A percentile compares a stretch with the other conserved stretches of the same genome.
phyloP scores from a whole-genome alignment of 2,888 invertebrate species.

The Drosophila paracracens region DNA sequence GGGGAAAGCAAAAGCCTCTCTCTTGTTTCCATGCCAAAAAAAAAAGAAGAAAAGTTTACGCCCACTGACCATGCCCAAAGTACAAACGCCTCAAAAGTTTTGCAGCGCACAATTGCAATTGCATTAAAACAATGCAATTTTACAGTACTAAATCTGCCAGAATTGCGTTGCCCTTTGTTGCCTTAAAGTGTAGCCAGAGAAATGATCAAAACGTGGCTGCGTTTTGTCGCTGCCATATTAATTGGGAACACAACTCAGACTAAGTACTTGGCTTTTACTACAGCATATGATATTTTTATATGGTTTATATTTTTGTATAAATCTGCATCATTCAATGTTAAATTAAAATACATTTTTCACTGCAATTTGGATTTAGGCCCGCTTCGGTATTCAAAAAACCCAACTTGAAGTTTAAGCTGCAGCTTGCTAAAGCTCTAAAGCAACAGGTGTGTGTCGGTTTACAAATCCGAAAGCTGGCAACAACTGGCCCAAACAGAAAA shows the following conservation, averaged over 20 bases:
- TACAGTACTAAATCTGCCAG: slow-evolving; percentile 6
- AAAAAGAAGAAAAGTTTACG: slow-evolving; percentile 25
- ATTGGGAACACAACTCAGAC: not conserved
- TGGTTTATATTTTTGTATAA: no score
- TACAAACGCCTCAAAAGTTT: slow-evolving; percentile 55
- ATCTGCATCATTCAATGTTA: not conserved
- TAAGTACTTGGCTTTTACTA: not conserved
- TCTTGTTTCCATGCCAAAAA: slow-evolving; percentile 21
- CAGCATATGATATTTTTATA: not conserved
- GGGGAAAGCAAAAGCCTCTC: not conserved
- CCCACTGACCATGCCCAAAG: slow-evolving; percentile 19
- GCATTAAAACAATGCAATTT: slow-evolving; percentile 66
- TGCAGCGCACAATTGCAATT: slow-evolving; percentile 43
- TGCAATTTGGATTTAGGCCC: no score
- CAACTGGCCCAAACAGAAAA: slow-evolving; percentile 4
- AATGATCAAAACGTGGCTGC: not conserved
- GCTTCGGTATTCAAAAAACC: not conserved
- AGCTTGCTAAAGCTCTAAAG: not conserved
- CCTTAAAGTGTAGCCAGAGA: slow-evolving; percentile 9
- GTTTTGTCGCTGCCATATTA: not conserved
- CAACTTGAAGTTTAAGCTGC: not conserved
- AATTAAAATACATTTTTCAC: not conserved
- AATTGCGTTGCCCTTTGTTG: slow-evolving; percentile 38
- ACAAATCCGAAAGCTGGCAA: slow-evolving; percentile 5
- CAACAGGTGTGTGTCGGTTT: not conserved